Base-by-base conservation (phyloP, 2,888 invertebrate species). In the Conops quadrifasciatus region DNA sequence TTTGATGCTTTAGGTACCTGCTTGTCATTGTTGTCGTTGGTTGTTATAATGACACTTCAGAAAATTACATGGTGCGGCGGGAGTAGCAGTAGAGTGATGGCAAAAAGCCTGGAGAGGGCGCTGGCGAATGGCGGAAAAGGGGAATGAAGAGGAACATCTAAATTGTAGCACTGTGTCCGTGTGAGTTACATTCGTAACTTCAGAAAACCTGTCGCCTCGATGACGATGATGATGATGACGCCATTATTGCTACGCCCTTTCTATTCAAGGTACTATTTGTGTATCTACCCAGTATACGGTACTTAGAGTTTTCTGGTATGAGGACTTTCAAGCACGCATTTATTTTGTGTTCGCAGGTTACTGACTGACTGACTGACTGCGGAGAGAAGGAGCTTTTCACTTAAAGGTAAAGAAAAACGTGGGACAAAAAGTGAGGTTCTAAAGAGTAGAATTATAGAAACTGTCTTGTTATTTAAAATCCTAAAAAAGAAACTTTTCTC, bases 151-250 rank as follows among this genome's bases (percentile, higher is more conserved):
- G 53, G 36, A 36, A 11, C 47, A 62, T 62, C 62, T 28, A 62
- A 36, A 36, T 36, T 36, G 36, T 36, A 36, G 36, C 36, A 36
- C 36, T 4, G 36, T 36, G 56, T 24, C 13, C 13, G 24, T n/a
- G 56, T 21, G 56, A 56, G 56, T 56, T 24, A 56, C n/a, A 24
- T 56, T 76, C 75, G 74, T 76, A 80, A 78, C 79, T 78, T 13
- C 19, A 19, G 47, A 36, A 58, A 47, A n/a, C 65, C 49, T 65
- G 59, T 26, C 26, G 51, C 45, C 51, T 51, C 15, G 70, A 56
- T 49, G 62, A 53, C 19, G 63, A 19, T 56, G 65, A 26, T 49
- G 66, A n/a, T 36, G 36, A 7, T 9, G 36, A 9, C 9, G 36
- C 4, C 45, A 36, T 16, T 7, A 53, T 47, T 67, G 36, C 53